Evolutionary conservation across 2,888 invertebrate genomes (phyloP).

Genomic region (Drepana falcataria): DNA sequence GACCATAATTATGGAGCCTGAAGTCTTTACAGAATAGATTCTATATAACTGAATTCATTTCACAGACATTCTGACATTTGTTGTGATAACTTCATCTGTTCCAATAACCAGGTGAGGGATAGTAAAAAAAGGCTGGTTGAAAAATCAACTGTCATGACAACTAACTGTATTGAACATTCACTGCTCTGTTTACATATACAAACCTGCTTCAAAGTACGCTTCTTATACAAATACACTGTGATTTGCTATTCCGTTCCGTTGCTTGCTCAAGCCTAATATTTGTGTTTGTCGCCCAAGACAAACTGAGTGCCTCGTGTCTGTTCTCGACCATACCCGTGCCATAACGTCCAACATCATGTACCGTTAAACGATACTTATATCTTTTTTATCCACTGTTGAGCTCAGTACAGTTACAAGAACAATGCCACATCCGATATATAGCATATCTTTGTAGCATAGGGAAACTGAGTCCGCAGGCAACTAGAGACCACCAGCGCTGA

Average conservation of each 20-base stretch:
- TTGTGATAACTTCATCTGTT: not conserved
- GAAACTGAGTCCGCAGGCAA: conserved; percentile 22
- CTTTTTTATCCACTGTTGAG: not conserved
- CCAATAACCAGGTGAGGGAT: conserved; percentile 7
- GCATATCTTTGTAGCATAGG: conserved; percentile 15
- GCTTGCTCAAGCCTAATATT: conserved; percentile 67
- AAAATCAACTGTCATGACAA: conserved; percentile 55
- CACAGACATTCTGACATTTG: not conserved
- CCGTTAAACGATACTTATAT: conserved; percentile 19
- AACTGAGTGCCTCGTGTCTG: conserved; percentile 49
- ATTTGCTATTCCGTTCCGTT: conserved; percentile 70
- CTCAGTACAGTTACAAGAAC: conserved; percentile 7
- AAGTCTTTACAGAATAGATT: too few relatives aligned
- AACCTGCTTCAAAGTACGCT: conserved; percentile 58
- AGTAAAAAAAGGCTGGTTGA: conserved; percentile 26
- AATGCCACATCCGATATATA: conserved; percentile 5
- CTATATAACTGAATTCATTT: not conserved
- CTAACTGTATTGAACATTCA: conserved; percentile 65
- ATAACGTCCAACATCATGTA: conserved; percentile 19
- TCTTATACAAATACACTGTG: conserved; percentile 62
- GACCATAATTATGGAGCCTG: too few relatives aligned
- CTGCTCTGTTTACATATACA: conserved; percentile 62
- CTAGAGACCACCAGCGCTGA: conserved; percentile 36
- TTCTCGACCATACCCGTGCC: conserved; percentile 30
- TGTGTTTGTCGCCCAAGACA: conserved; percentile 68